Base-by-base conservation (phyloP, 1,140 invertebrate genomes). In the Lerema accius region DNA sequence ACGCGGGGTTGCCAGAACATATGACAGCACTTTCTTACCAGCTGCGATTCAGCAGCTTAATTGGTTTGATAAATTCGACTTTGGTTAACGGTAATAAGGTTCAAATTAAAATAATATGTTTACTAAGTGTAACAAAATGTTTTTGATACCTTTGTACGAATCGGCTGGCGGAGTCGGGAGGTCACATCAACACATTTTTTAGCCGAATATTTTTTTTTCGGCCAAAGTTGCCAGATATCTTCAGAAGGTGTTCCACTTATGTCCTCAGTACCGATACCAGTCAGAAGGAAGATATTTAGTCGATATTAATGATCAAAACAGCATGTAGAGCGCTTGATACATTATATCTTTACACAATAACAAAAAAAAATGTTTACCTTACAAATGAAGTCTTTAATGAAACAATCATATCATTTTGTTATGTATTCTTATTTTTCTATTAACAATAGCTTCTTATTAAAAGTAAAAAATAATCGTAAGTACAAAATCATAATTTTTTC, bases 81-180 rank as follows among this genome's bases (percentile, higher is more conserved):
- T 67, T 73, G 70, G 45, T 0, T 0, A 0, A 1, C 5, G 0
- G 1, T 0, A 16, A 51, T 67, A 74, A 63, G 19, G 40, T 15
- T 51, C 61, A 55, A 66, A 32, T 43, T 50, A 7, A 4, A 32
- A 9, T 11, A 11, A 4, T 7, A 37, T 11, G 35, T 37, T 37
- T 7, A n/a, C n/a, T 37, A n/a, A 37, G n/a, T 37, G 11, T 37
- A 37, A 2, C n/a, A 37, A 37, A 37, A 37, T 37, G 35, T 3
- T 37, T 9, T 37, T 37, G 35, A 11, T 37, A 37, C 35, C n/a
- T 37, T 60, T 17, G 55, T 63, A 73, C 69, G 65, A 74, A 69
- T 39, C 11, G 43, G 39, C 45, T 48, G 11, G 28, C 35, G 35
- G n/a, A 37, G 35, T 37, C 10, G n/a, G n/a, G 35, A 37, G 35